These are phyloP conservation scores for Digitonthophagus gazella DNA, from an alignment of 2,888 invertebrate genomes.

Conservation along the genomic window DNA sequence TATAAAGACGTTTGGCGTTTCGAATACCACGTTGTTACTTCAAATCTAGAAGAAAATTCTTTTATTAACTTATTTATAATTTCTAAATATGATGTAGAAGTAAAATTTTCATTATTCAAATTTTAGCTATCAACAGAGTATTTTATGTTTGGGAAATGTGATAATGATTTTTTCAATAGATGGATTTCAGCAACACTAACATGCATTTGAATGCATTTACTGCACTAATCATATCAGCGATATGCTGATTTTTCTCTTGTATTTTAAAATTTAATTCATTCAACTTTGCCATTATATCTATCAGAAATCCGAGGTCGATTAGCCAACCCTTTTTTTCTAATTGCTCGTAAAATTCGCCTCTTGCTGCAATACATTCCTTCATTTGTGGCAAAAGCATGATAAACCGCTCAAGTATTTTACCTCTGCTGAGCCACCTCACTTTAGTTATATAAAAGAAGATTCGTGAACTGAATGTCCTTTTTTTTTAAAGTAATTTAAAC, in stretches of 20 bases:
- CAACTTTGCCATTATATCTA: conserved; percentile 32
- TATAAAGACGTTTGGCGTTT: too few relatives aligned
- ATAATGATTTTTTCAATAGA: conserved; percentile 30
- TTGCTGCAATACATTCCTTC: conserved; percentile 26
- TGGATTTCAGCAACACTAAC: conserved; percentile 30
- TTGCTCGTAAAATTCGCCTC: conserved; percentile 28
- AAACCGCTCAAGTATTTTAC: conserved; percentile 29
- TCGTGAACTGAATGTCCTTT: conserved; percentile 25
- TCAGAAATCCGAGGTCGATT: conserved; percentile 31
- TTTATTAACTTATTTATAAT: conserved; percentile 19
- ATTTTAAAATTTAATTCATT: conserved; percentile 31
- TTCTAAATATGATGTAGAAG: conserved; percentile 23
- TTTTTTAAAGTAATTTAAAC: too few relatives aligned
- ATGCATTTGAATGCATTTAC: conserved; percentile 31
- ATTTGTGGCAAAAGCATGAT: conserved; percentile 28
- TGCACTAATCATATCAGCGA: conserved; percentile 28
- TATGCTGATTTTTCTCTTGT: conserved; percentile 29
- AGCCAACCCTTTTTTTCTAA: conserved; percentile 30
- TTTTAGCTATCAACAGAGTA: too few relatives aligned
- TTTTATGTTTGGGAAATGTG: conserved; percentile 27
- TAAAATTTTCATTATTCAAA: conserved; percentile 17
- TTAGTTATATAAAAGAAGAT: conserved; percentile 28
- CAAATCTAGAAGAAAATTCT: conserved; percentile 25
- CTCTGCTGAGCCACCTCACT: conserved; percentile 30
- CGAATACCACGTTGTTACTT: too few relatives aligned